Base-by-base conservation (phyloP, 1,140 invertebrate genomes). In the Drosophila lacertosa region DNA sequence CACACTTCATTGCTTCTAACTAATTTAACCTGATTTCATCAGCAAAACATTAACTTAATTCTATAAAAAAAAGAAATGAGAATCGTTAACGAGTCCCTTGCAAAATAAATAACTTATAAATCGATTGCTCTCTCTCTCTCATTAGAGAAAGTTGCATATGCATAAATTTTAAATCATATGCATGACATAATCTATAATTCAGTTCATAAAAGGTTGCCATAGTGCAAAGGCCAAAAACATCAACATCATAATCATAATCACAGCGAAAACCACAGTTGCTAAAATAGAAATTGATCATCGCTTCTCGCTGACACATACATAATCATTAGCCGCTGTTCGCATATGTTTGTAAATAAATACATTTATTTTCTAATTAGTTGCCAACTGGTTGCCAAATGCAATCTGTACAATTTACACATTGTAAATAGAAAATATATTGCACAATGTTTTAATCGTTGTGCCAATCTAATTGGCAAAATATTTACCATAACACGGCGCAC, bases 321-420 rank as follows among this genome's bases (percentile, higher is more conserved):
- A 50, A 26, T 40, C 16, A 51, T n/a, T 26, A 4, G 9, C 39
- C 3, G 16, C 13, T 45, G 9, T 32, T 39, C 26, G 10, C 16
- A 37, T 42, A 15, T 64, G 50, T 22, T 22, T 24, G 26, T 32
- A 40, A 68, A 69, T 59, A 55, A 55, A 58, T 70, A 24, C 40
- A 59, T 65, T 71, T 53, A 68, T 39, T 60, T 59, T 59, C 20
- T 55, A 71, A 71, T 71, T 71, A 70, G 55, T 54, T 71, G 35
- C 5, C 35, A 60, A 20, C 32, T 50, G n/a, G 11, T 11, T 18
- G 37, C 24, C 24, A 47, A 50, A 66, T 47, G 57, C 53, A 66
- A 72, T 53, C 63, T 63, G 58, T 55, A 57, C 47, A 74, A 71
- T 75, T 82, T 75, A 58, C 59, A 79, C 66, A 69, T 73, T 66